Base-by-base conservation (phyloP, 1,140 invertebrate species). In the Pseudomyrmex sp. region DNA sequence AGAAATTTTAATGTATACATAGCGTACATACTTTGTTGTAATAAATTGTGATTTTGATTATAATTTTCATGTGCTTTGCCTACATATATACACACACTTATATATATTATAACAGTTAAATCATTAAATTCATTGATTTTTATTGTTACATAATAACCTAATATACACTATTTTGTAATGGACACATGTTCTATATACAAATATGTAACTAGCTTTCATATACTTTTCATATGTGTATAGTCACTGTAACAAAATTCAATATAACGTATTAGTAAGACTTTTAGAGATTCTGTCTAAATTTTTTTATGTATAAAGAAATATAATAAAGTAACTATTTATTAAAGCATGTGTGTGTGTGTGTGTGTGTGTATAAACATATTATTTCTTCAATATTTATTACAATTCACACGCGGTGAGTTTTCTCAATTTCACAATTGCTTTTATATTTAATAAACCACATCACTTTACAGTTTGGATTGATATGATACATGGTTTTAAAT, bases 291-390 rank as follows among this genome's bases (percentile, higher is more conserved):
- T 23, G 18, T 56, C 63, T 79, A 79, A 79, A 62, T 87, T 86
- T 54, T 77, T 83, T 35, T 82, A 86, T 83, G 80, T 86, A 83
- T 80, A 86, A 77, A 86, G 50, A 73, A 77, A 79, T 83, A 77
- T 87, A 87, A 87, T 86, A 86, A 87, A 87, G 58, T 82, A 87
- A 87, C 44, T 85, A 82, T 83, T 87, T 86, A 87, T 82, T 86
- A 86, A 87, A 86, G 77, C 70, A 85, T 26, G 26, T 26, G 26
- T 4, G 26, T 1, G 26, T 2, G 26, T 4, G 26, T 26, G 26
- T 0, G 26, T 26, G 5, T 35, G 0, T 7, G 5, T 76, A 56
- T 66, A 65, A 76, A 86, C 50, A 82, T 59, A 85, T 82, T 85
- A 54, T 23, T 82, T 82, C 13, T 35, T 58, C 74, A 80, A 85